phyloP scores from a whole-genome alignment of 1,140 invertebrate species.

The Tetramorium parvispinum region DNA sequence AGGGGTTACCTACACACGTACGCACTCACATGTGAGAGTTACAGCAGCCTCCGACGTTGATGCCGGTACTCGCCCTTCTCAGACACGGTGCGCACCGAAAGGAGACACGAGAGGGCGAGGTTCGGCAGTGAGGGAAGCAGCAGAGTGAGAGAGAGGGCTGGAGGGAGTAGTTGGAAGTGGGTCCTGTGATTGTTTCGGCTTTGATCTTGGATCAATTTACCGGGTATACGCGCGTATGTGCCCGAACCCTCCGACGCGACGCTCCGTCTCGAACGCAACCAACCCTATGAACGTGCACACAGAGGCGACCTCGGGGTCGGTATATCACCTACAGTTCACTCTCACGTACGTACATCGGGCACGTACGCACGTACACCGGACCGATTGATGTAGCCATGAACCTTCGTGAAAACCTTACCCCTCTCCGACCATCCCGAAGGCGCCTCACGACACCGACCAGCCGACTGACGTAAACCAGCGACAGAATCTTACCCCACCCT shows the following conservation, averaged over 20 bases:
- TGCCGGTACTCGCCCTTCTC: slow-evolving; percentile 36
- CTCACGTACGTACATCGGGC: background rate
- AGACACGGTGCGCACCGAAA: slow-evolving; percentile 20
- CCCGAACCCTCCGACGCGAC: slow-evolving; percentile 64
- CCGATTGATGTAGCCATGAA: slow-evolving; percentile 49
- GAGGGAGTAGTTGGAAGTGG: slow-evolving; percentile 74
- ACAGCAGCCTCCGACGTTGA: slow-evolving; percentile 9
- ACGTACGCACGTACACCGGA: slow-evolving; percentile 9
- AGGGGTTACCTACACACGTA: background rate
- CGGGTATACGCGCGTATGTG: slow-evolving; percentile 80
- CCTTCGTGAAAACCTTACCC: slow-evolving; percentile 43
- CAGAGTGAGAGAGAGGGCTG: background rate
- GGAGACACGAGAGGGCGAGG: slow-evolving; percentile 15
- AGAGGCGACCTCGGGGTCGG: background rate
- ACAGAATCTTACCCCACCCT: slow-evolving; percentile 63
- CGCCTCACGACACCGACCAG: background rate
- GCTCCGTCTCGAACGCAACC: slow-evolving; percentile 69
- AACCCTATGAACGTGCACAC: slow-evolving; percentile 38
- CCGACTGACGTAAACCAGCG: slow-evolving; percentile 68
- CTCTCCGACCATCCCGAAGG: background rate
- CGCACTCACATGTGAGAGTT: background rate
- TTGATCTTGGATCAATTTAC: slow-evolving; percentile 86
- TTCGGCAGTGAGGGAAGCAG: slow-evolving; percentile 7
- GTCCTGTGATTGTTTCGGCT: slow-evolving; percentile 85
- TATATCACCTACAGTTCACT: slow-evolving; percentile 9